These are phyloP conservation scores for Etia nguti DNA, from an alignment of 2,113 vertebrate genomes.

Conservation along the genomic window DNA sequence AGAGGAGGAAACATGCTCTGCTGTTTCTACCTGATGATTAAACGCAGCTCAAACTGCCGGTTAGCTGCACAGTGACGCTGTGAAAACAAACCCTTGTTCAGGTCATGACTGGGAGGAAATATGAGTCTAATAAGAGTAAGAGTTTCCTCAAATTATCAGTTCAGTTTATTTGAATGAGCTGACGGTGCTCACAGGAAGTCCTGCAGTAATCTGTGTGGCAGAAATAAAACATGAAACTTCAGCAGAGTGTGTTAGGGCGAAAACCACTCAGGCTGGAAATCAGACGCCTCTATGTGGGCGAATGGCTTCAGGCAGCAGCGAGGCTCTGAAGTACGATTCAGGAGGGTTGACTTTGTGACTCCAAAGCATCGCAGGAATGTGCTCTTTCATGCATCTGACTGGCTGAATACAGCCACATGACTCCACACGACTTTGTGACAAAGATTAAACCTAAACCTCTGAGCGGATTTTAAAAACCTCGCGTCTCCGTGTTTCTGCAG, in stretches of 20 bases:
- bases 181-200: neutral
- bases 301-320: neutral
- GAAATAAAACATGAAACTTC: rapidly evolving
- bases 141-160: neutral
- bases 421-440: neutral
- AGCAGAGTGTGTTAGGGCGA: neutral
- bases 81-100: rapidly evolving
- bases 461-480: neutral
- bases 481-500: neutral
- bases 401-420: neutral
- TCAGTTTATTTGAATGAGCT: neutral
- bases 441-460: neutral
- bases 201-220: neutral
- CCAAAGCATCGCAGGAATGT: neutral
- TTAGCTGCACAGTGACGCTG: neutral
- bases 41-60: neutral
- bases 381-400: neutral
- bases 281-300: neutral
- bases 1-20: neutral
- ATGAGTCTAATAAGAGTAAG: neutral
- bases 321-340: neutral
- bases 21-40: neutral
- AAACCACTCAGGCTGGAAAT: neutral
- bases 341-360: neutral
- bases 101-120: neutral